Conservation (phyloP, 2,888 invertebrate genomes). For the Philereme transversata region DNA sequence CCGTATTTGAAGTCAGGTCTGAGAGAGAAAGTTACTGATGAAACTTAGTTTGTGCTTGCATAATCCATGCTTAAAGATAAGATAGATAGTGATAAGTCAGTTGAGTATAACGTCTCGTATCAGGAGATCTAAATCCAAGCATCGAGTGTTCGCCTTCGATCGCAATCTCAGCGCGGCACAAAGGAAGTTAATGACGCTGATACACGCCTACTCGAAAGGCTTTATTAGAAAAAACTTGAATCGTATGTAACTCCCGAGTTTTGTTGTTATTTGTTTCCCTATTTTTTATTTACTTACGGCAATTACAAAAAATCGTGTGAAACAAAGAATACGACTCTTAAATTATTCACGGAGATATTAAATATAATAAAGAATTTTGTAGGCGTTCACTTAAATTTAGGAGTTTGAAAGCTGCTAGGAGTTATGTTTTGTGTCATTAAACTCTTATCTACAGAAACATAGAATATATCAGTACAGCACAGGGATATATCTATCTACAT, state of each 20-base stretch:
- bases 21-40: too few relatives aligned
- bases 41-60: too few relatives aligned
- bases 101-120: slow-evolving; percentile 40
- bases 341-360: slow-evolving; percentile 55
- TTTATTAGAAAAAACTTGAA: slow-evolving; percentile 66
- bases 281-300: too few relatives aligned
- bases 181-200: slow-evolving; percentile 75
- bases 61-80: slow-evolving; percentile 5
- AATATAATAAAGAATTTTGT: slow-evolving; percentile 33
- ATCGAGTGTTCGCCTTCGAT: slow-evolving; percentile 68
- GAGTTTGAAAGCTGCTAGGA: too few relatives aligned
- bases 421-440: too few relatives aligned
- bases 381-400: neutral
- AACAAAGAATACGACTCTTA: too few relatives aligned
- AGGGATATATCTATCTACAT: too few relatives aligned
- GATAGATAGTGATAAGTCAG: slow-evolving; percentile 30
- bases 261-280: too few relatives aligned
- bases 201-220: slow-evolving; percentile 62
- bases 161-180: slow-evolving; percentile 57
- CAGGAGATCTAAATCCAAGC: slow-evolving; percentile 72
- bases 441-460: too few relatives aligned
- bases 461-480: too few relatives aligned
- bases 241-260: slow-evolving; percentile 19
- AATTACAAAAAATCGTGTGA: too few relatives aligned
- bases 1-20: too few relatives aligned